phyloP scores from a whole-genome alignment of 2,113 vertebrate genomes.

The Micromys minutus region DNA sequence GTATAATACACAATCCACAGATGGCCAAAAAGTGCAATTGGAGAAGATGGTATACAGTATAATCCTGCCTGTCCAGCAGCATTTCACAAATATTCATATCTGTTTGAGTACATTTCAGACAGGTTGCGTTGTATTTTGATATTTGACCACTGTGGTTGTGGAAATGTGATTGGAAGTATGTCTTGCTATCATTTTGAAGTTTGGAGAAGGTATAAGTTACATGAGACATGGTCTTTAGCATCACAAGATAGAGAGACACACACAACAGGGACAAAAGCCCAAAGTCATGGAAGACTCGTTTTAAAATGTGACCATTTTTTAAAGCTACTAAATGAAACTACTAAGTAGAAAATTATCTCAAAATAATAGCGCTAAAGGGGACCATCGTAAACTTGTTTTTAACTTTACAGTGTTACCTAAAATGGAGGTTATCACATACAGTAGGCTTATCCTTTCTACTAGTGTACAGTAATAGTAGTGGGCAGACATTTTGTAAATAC shows the following conservation, averaged over 20 bases:
- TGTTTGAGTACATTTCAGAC: not conserved
- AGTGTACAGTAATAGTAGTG: not conserved
- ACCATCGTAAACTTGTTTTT: constrained; percentile 51
- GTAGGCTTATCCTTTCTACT: not conserved
- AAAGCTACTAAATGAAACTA: constrained; percentile 65
- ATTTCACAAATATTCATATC: not conserved
- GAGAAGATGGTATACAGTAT: not conserved
- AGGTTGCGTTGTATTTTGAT: not conserved
- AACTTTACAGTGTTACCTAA: constrained; percentile 45
- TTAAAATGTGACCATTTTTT: constrained; percentile 11
- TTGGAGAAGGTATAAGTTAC: constrained; percentile 49
- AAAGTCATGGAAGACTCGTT: constrained; percentile 48
- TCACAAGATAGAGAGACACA: constrained; percentile 27
- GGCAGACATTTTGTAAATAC: not conserved
- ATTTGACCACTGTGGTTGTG: not conserved
- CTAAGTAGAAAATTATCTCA: constrained; percentile 68
- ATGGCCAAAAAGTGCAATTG: not conserved
- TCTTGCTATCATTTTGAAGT: constrained; percentile 27
- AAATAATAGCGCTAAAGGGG: constrained; percentile 54
- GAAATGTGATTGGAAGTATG: not conserved
- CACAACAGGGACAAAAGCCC: constrained; percentile 40
- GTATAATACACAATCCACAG: not conserved
- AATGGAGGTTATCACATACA: constrained; percentile 38
- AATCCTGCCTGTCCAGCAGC: not conserved
- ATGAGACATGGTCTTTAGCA: constrained; percentile 49